Conservation (phyloP, 2,888 invertebrate species). For the Morpho achilles region DNA sequence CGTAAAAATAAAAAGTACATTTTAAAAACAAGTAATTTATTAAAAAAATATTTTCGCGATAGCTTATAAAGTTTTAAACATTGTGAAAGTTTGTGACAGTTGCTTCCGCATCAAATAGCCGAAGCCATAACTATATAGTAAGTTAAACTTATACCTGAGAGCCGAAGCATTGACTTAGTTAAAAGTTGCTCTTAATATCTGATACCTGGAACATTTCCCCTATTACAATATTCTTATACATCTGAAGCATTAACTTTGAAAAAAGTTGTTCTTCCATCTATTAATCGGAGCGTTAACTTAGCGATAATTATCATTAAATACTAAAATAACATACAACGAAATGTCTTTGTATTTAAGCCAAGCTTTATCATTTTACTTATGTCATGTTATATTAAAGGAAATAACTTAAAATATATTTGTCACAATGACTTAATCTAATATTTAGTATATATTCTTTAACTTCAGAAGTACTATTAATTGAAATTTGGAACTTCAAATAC, state of each 20-base stretch:
- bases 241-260: too few relatives aligned
- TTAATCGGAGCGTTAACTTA: constrained; percentile 33
- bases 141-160: too few relatives aligned
- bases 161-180: too few relatives aligned
- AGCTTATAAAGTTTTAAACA: constrained; percentile 41
- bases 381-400: background rate
- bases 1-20: constrained; percentile 25
- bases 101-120: constrained; percentile 26
- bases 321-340: constrained; percentile 30
- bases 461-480: too few relatives aligned
- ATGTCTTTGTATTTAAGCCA: constrained; percentile 30
- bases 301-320: constrained; percentile 25
- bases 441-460: too few relatives aligned
- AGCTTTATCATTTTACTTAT: constrained; percentile 6
- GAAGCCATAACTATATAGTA: constrained; percentile 13
- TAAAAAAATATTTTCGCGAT: constrained; percentile 33
- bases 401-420: background rate
- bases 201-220: too few relatives aligned
- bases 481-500: too few relatives aligned
- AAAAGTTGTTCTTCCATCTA: too few relatives aligned
- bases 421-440: too few relatives aligned
- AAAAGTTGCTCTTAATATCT: too few relatives aligned
- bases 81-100: constrained; percentile 1
- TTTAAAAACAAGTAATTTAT: constrained; percentile 55
- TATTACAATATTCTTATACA: too few relatives aligned